Conservation (phyloP, 2,113 vertebrate genomes). For the Paradoxurus hermaphroditus region DNA sequence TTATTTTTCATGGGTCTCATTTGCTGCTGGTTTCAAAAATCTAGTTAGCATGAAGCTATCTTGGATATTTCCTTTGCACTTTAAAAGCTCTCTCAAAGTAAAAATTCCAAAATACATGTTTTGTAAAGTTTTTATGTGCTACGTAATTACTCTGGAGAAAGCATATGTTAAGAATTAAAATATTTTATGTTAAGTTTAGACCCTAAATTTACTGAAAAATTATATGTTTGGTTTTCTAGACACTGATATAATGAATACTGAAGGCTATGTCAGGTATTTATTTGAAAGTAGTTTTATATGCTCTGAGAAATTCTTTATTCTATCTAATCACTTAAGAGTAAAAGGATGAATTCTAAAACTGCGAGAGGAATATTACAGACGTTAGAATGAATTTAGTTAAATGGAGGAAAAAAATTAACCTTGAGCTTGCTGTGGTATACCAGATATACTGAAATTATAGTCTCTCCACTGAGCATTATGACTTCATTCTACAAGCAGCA, state of each 20-base stretch:
- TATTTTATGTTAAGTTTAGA: constrained; percentile 52
- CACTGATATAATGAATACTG: constrained; percentile 45
- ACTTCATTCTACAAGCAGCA: constrained; percentile 1
- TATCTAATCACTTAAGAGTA: neutral
- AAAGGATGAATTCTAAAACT: constrained; percentile 43
- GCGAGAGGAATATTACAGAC: neutral
- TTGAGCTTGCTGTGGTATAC: constrained; percentile 17
- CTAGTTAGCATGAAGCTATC: neutral
- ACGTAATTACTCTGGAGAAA: constrained; percentile 27
- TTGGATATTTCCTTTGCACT: constrained; percentile 4
- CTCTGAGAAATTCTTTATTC: constrained; percentile 33
- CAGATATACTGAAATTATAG: constrained; percentile 39
- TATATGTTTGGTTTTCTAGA: constrained; percentile 52
- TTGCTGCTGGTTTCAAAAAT: neutral
- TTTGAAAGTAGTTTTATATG: constrained; percentile 38
- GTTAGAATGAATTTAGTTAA: constrained; percentile 56
- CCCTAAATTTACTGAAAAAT: constrained; percentile 42
- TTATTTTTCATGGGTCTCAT: neutral
- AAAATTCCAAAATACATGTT: constrained; percentile 38
- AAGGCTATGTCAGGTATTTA: constrained; percentile 41
- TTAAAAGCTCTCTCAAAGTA: constrained; percentile 25
- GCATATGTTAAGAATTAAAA: constrained; percentile 53
- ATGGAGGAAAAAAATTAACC: constrained; percentile 40
- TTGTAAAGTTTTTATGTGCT: constrained; percentile 26
- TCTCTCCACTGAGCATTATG: constrained; percentile 21